Percentiles rank a stretch among this genome's conserved stretches.
Evolutionary conservation across 2,888 invertebrate genomes (phyloP).

Genomic region (Scotopteryx bipunctaria): DNA sequence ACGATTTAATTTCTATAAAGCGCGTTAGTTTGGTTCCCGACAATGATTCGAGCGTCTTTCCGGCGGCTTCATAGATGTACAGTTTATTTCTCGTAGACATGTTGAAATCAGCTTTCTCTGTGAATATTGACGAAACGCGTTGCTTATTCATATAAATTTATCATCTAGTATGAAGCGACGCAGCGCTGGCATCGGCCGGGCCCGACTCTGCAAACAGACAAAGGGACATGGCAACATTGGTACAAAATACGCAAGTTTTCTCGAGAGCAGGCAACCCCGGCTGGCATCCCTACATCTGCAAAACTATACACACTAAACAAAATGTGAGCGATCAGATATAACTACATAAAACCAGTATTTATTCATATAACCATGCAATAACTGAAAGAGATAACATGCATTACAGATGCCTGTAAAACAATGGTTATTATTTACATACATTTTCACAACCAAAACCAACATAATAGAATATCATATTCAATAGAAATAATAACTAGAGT

Average conservation of each 20-base stretch:
- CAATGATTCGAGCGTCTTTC: neutral
- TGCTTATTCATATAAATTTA: slow-evolving; percentile 55
- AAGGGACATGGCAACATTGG: slow-evolving; percentile 77
- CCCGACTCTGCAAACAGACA: slow-evolving; percentile 75
- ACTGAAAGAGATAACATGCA: slow-evolving; percentile 53
- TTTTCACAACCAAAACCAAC: slow-evolving; percentile 31
- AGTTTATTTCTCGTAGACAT: slow-evolving; percentile 22
- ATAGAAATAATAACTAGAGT: neutral
- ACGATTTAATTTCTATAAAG: neutral
- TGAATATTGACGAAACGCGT: slow-evolving; percentile 42
- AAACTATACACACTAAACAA: slow-evolving; percentile 77
- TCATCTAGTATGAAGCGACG: slow-evolving; percentile 64
- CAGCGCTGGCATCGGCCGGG: slow-evolving; percentile 48
- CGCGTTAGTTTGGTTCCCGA: neutral
- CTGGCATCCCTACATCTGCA: slow-evolving; percentile 74
- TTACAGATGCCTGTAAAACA: slow-evolving; percentile 57
- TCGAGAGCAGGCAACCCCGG: slow-evolving; percentile 65
- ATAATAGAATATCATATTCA: slow-evolving; percentile 4
- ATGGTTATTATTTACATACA: slow-evolving; percentile 45
- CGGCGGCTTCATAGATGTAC: neutral
- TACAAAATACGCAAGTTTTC: slow-evolving; percentile 47
- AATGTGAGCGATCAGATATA: slow-evolving; percentile 41
- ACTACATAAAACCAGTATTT: slow-evolving; percentile 25
- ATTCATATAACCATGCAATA: slow-evolving; percentile 50
- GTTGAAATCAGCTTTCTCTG: slow-evolving; percentile 33